phyloP scores from a whole-genome alignment of 1,140 invertebrate genomes.

The Drosophila lacteicornis region DNA sequence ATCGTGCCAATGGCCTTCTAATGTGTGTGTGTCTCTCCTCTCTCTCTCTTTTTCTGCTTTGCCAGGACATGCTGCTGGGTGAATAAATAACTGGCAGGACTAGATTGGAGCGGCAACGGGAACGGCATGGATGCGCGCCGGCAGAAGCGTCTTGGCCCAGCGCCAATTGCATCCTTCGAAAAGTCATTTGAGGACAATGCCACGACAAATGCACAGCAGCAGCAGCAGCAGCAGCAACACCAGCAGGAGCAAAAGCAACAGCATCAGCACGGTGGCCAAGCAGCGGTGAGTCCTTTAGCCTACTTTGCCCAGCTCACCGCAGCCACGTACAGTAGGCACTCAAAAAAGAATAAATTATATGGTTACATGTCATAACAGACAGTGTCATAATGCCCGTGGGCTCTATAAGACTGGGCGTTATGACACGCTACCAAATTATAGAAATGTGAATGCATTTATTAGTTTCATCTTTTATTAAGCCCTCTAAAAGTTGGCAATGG shows the following conservation, averaged over 20 bases:
- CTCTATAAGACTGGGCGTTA: too few relatives aligned
- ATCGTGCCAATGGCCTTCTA: slow-evolving; percentile 67
- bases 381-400: too few relatives aligned
- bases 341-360: too few relatives aligned
- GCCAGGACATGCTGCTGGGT: slow-evolving; percentile 41
- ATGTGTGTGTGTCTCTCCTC: slow-evolving; percentile 23
- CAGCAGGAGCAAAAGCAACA: slow-evolving; percentile 38
- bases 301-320: slow-evolving; percentile 16
- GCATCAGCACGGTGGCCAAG: slow-evolving; percentile 29
- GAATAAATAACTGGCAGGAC: slow-evolving; percentile 29
- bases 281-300: slow-evolving; percentile 52
- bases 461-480: too few relatives aligned
- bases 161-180: slow-evolving; percentile 96
- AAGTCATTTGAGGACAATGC: slow-evolving; percentile 93
- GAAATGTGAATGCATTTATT: too few relatives aligned
- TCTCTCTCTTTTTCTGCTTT: slow-evolving; percentile 27
- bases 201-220: slow-evolving; percentile 60
- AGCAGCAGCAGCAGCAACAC: slow-evolving; percentile 35
- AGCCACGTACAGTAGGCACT: slow-evolving; percentile 4
- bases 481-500: too few relatives aligned
- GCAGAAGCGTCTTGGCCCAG: slow-evolving; percentile 92
- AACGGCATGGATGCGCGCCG: slow-evolving; percentile 78
- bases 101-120: slow-evolving; percentile 27
- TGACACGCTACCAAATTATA: too few relatives aligned
- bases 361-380: too few relatives aligned